These are phyloP conservation scores for Pemphigus obesinymphae DNA, from an alignment of 1,140 invertebrate genomes.

Conservation along the genomic window DNA sequence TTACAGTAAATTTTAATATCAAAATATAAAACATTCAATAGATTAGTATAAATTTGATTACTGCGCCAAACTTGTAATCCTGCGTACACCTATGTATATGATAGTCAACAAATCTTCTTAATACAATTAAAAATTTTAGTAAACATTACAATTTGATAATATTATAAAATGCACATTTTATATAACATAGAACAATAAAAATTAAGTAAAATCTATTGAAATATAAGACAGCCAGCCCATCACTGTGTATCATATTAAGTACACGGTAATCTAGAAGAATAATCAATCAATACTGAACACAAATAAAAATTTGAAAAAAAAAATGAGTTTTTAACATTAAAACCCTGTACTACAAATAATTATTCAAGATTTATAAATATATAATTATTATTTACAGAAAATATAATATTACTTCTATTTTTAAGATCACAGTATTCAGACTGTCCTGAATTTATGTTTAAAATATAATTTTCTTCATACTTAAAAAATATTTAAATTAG, in stretches of 20 bases:
- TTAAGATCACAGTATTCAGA: conserved; percentile 41
- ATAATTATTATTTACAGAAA: conserved; percentile 6
- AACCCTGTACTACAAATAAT: conserved; percentile 35
- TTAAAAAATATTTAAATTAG: conserved; percentile 14
- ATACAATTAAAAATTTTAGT: conserved; percentile 6
- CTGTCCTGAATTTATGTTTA: conserved; percentile 35
- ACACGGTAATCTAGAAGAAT: not conserved
- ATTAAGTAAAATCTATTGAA: conserved; percentile 20
- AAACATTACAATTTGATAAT: not conserved
- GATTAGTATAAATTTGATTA: no score
- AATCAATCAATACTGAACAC: not conserved
- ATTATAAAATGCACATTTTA: not conserved
- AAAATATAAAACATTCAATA: no score
- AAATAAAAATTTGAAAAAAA: conserved; percentile 22
- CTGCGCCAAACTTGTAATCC: no score
- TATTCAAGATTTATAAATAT: not conserved
- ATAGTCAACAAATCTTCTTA: no score
- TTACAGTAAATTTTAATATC: no score
- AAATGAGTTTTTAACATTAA: conserved; percentile 35
- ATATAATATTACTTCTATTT: conserved; percentile 26
- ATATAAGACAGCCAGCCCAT: conserved; percentile 21
- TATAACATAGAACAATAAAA: not conserved
- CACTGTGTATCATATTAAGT: conserved; percentile 34
- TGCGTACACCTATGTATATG: no score
- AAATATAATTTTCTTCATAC: not conserved